Evolutionary conservation across 2,888 invertebrate species (phyloP).

Genomic region (Craniophora ligustri): DNA sequence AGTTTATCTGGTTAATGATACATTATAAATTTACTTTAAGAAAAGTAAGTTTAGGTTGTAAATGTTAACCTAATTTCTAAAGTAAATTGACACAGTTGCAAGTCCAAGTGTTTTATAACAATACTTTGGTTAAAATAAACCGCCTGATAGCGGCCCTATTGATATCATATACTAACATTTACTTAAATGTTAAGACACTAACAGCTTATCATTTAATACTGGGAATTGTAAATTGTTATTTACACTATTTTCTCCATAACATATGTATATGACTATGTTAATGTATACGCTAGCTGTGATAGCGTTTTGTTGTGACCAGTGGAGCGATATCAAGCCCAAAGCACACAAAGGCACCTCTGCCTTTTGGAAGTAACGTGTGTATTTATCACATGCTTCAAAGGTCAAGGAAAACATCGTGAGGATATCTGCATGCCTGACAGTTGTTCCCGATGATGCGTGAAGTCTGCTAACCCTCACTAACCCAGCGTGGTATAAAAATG

Average conservation of each 20-base stretch:
- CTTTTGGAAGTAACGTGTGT: too few species aligned
- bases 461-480: too few species aligned
- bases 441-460: too few species aligned
- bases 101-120: conserved; percentile 14
- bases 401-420: too few species aligned
- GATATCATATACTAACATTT: conserved; percentile 27
- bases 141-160: conserved; percentile 39
- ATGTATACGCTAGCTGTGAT: too few species aligned
- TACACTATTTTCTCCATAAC: not conserved
- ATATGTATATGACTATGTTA: too few species aligned
- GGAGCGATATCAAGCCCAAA: not conserved
- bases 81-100: conserved; percentile 21
- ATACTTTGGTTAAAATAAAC: conserved; percentile 19
- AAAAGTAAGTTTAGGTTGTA: conserved; percentile 1
- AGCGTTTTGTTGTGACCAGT: not conserved
- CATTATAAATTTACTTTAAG: too few species aligned
- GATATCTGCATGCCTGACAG: too few species aligned
- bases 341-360: too few species aligned
- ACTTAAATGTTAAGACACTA: conserved; percentile 25
- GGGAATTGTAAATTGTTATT: not conserved
- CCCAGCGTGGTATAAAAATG: too few species aligned
- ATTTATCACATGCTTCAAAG: too few species aligned
- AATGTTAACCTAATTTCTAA: conserved; percentile 9
- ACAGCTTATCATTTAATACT: not conserved
- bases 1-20: too few species aligned